Evolutionary conservation across 2,113 vertebrate genomes (phyloP), one percentile per base, ranked within the genome.

Genomic region (Burhinus oedicnemus): DNA sequence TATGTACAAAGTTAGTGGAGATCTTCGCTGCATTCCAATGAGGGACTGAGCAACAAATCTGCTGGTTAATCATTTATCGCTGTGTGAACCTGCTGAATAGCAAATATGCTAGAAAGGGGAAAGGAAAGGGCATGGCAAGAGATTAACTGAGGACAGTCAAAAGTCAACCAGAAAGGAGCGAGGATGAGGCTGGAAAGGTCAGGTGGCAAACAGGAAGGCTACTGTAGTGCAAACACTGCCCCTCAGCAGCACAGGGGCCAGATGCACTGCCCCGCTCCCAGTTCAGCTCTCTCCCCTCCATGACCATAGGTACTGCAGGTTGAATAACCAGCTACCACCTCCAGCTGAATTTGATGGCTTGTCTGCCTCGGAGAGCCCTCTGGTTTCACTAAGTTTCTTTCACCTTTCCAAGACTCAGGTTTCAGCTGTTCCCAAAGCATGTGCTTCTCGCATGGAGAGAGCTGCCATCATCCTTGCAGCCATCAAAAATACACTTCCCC

Each of bases 91-190:
- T 95, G 95, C 93, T 97, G 95, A 97, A 93, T 81, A 95, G 90
- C 90, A 97, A 96, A 93, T 94, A 96, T 78, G 64, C 68, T 86
- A 90, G 88, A 93, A 95, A 95, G 91, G 95, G 58, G 93, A 91
- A 96, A 95, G 77, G 93, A 95, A 95, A 97, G 87, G 87, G 64
- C 93, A 96, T 70, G 64, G 62, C 84, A 90, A 90, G 89, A 96
- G 89, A 97, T 96, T 97, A 97, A 96, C 95, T 92, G 91, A 96
- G 96, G 96, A 96, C 94, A 97, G 68, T 92, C 95, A 96, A 95
- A 97, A 97, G 93, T 97, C 96, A 97, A 95, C 84, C 82, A 96
- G 87, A 95, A 95, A 83, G 47, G 64, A 91, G 23, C 0, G 0
- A 15, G 60, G 60, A 96, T 86, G 93, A 94, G 71, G 60, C 79